phyloP scores from a whole-genome alignment of 2,113 vertebrate species.

The Trematocara nigrifrons region DNA sequence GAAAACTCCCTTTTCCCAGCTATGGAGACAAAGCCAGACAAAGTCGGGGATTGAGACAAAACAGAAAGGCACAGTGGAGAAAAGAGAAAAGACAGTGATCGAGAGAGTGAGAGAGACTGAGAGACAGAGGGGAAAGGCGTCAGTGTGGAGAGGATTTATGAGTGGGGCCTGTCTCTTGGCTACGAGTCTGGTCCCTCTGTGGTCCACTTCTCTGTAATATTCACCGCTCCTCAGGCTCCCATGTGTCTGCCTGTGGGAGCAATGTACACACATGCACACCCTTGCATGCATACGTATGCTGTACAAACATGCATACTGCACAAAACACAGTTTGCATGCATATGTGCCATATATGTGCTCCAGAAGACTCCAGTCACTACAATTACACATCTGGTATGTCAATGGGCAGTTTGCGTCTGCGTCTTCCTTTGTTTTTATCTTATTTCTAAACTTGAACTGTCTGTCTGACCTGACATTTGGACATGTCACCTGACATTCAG shows the following conservation, averaged over 20 bases:
- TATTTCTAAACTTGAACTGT: not conserved
- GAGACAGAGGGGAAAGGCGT: constrained; percentile 48
- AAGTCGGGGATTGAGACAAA: constrained; percentile 11
- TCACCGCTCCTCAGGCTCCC: constrained; percentile 66
- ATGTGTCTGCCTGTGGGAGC: constrained; percentile 65
- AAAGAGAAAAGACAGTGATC: constrained; percentile 23
- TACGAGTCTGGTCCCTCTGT: constrained; percentile 64
- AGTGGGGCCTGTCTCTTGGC: constrained; percentile 66
- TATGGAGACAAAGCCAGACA: constrained; percentile 8
- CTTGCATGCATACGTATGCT: not conserved
- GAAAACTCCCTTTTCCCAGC: not conserved
- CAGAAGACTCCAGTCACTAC: constrained; percentile 27
- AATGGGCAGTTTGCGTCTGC: not conserved
- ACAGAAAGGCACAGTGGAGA: not conserved
- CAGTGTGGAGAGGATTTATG: constrained; percentile 66
- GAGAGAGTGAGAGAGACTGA: constrained; percentile 24
- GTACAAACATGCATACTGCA: not conserved
- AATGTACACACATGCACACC: constrained; percentile 34
- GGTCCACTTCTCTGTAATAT: constrained; percentile 73
- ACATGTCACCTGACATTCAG: constrained; percentile 14
- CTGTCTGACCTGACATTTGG: not conserved
- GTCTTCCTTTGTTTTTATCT: constrained; percentile 1
- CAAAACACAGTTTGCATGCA: constrained; percentile 12
- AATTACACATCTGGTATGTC: constrained; percentile 37
- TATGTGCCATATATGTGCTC: constrained; percentile 1